Percentiles rank a stretch among this genome's conserved stretches.
phyloP scores from a whole-genome alignment of 2,888 invertebrate species.

The Choreutis nemorana region DNA sequence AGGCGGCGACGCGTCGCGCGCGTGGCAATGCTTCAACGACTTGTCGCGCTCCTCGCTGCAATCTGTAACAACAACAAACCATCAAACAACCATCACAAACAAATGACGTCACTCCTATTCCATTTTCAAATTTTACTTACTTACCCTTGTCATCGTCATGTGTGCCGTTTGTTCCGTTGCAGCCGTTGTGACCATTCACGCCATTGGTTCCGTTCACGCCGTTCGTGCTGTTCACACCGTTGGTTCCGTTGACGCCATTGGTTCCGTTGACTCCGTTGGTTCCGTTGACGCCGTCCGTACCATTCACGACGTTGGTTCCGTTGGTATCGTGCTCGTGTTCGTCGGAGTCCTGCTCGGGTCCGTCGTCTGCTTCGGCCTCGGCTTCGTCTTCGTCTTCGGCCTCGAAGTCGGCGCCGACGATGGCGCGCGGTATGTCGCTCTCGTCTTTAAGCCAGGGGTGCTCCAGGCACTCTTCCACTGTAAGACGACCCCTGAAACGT shows the following conservation, averaged over 20 bases:
- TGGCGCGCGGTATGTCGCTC: conserved; percentile 58
- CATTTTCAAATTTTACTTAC: too few species aligned
- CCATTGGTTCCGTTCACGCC: conserved; percentile 19
- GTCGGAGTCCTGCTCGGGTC: conserved; percentile 11
- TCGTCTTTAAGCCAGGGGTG: conserved; percentile 87
- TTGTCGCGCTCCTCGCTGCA: conserved; percentile 29
- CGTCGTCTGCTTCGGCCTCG: conserved; percentile 20
- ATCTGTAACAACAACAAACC: conserved; percentile 5
- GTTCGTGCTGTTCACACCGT: conserved; percentile 22
- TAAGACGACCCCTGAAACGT: conserved; percentile 82
- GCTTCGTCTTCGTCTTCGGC: conserved; percentile 29
- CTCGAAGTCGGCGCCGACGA: conserved; percentile 48
- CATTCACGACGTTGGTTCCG: conserved; percentile 17
- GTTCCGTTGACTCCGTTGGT: conserved; percentile 16
- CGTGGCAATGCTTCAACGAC: conserved; percentile 52
- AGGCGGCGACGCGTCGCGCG: conserved; percentile 54
- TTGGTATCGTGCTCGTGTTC: conserved; percentile 6
- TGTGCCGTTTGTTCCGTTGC: conserved; percentile 27
- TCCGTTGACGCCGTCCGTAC: conserved; percentile 19
- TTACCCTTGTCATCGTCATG: conserved; percentile 46
- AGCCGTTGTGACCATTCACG: conserved; percentile 17
- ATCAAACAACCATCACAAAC: conserved; percentile 1
- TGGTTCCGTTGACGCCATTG: conserved; percentile 21
- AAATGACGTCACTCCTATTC: too few species aligned
- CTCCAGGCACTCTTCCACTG: conserved; percentile 86